Evolutionary conservation across 92 coral and sea anemone genomes (phyloP).

Genomic region (Paramuricea clavata): DNA sequence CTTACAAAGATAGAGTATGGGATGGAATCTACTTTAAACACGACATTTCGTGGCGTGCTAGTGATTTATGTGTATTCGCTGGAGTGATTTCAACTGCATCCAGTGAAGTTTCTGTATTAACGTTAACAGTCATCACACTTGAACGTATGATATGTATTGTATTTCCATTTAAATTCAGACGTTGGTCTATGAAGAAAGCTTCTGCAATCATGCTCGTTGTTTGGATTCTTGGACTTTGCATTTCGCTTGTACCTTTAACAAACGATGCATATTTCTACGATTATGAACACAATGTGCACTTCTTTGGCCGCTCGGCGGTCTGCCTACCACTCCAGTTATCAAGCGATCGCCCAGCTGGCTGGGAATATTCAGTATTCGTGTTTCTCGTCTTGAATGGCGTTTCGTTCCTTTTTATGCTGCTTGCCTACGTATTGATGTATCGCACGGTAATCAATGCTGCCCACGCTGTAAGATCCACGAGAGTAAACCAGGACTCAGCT

Average conservation of each 20-base stretch:
- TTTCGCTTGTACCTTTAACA: constrained; percentile 66
- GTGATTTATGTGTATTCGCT: too few relatives aligned
- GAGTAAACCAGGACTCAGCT: constrained; percentile 72
- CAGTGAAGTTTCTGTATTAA: too few relatives aligned
- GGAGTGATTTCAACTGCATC: too few relatives aligned
- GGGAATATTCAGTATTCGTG: constrained; percentile 76
- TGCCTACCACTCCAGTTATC: constrained; percentile 82
- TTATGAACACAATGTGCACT: constrained; percentile 49
- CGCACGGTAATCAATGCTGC: constrained; percentile 60
- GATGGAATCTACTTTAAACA: constrained; percentile 88
- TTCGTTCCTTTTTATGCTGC: constrained; percentile 76
- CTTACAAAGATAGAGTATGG: constrained; percentile 76
- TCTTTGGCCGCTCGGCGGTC: too few relatives aligned
- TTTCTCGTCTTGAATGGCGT: constrained; percentile 75
- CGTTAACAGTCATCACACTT: too few relatives aligned
- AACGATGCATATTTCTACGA: constrained; percentile 70
- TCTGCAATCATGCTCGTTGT: constrained; percentile 25
- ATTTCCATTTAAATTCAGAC: constrained; percentile 69
- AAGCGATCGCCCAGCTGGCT: constrained; percentile 57
- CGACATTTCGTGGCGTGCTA: constrained; percentile 83
- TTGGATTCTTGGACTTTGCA: constrained; percentile 67
- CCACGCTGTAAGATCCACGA: constrained; percentile 71
- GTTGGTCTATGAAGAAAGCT: constrained; percentile 46
- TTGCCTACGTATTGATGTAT: constrained; percentile 81
- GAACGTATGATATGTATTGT: too few relatives aligned